These are phyloP conservation scores for Cariama cristata DNA, from an alignment of 2,113 vertebrate genomes.

Conservation along the genomic window DNA sequence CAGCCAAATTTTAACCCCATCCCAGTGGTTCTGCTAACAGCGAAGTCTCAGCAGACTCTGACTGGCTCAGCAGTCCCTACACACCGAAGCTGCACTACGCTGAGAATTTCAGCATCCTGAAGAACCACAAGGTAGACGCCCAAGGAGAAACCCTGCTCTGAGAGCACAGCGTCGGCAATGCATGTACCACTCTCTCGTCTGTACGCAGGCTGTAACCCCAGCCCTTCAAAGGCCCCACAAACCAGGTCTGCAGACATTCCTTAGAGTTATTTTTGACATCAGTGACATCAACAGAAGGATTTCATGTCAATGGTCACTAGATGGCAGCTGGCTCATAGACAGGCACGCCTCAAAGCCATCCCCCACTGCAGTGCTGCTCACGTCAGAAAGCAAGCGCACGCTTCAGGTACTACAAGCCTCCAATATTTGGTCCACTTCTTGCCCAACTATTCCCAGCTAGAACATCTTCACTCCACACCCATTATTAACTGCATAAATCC, in stretches of 20 bases:
- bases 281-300: neutral
- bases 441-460: neutral
- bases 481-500: neutral
- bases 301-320: constrained; percentile 41
- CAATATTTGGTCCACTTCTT: neutral
- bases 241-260: neutral
- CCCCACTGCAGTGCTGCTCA: neutral
- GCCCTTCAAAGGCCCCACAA: neutral
- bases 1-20: neutral
- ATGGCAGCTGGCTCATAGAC: constrained; percentile 47
- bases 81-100: neutral
- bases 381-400: rapidly evolving
- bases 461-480: neutral
- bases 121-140: neutral
- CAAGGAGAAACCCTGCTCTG: neutral
- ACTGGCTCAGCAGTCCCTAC: neutral
- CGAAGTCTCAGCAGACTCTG: neutral
- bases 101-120: neutral
- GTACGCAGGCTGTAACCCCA: neutral
- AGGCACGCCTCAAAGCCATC: neutral
- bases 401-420: neutral
- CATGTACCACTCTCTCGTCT: rapidly evolving
- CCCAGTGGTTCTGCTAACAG: no score
- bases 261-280: neutral
- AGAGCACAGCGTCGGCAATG: neutral